phyloP scores from a whole-genome alignment of 1,140 invertebrate species.

The Caenorhabditis tropicalis region DNA sequence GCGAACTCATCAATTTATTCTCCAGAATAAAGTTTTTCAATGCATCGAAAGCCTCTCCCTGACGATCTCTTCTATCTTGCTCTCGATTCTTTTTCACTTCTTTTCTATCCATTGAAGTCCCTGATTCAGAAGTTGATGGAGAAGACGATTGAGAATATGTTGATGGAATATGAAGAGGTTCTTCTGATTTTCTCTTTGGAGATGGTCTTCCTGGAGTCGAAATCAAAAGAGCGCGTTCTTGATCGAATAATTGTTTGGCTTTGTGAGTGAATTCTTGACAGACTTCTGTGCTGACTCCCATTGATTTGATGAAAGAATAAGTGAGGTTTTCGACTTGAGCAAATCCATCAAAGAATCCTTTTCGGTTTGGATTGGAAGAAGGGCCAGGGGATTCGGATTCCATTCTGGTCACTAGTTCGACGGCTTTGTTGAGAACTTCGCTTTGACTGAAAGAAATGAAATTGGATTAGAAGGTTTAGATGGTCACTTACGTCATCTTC shows the following conservation, averaged over 20 bases:
- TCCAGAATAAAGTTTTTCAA: conserved; percentile 25
- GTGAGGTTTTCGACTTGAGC: background rate
- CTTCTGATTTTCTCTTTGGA: background rate
- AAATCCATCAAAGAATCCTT: conserved; percentile 28
- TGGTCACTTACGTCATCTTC: conserved; percentile 13
- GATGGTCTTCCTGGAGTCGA: background rate
- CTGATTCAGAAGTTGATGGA: background rate
- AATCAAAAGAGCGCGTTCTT: background rate
- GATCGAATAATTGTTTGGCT: background rate
- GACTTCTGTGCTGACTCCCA: background rate
- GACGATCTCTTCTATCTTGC: conserved; percentile 6
- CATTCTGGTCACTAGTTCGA: background rate
- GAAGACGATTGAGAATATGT: background rate
- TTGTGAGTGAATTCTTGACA: background rate
- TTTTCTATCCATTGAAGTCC: background rate
- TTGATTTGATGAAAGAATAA: conserved; percentile 8
- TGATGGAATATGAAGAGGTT: background rate
- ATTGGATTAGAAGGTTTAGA: background rate
- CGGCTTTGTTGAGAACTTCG: background rate
- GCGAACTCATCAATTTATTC: background rate
- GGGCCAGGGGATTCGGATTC: conserved; percentile 2
- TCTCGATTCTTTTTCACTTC: conserved; percentile 27
- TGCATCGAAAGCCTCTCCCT: conserved; percentile 4
- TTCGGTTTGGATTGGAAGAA: background rate
- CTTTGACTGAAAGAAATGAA: background rate